Evolutionary conservation across 1,140 invertebrate species (phyloP).

Genomic region (Diplogasteroides magnus): DNA sequence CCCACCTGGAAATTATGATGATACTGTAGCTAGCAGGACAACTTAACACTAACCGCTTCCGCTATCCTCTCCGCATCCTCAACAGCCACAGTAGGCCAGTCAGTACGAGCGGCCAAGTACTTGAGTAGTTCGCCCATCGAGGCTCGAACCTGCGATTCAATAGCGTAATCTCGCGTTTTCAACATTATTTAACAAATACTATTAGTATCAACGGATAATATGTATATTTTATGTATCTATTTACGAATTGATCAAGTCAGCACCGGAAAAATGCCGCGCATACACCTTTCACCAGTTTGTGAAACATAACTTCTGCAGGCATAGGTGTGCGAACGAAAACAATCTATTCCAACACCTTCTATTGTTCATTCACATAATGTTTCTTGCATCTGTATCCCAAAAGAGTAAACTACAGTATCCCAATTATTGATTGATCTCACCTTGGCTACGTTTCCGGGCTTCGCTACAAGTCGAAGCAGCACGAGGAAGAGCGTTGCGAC

Average conservation of each 20-base stretch:
- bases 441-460: constrained; percentile 1
- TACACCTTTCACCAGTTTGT: too few relatives aligned
- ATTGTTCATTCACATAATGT: too few relatives aligned
- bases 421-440: too few relatives aligned
- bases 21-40: not conserved
- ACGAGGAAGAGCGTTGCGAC: not conserved
- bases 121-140: constrained; percentile 22
- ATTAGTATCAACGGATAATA: not conserved
- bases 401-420: too few relatives aligned
- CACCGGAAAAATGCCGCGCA: too few relatives aligned
- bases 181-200: not conserved
- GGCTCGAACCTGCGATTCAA: constrained; percentile 17
- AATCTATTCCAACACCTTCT: too few relatives aligned
- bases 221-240: too few relatives aligned
- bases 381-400: too few relatives aligned
- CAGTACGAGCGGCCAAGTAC: constrained; percentile 8
- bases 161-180: not conserved
- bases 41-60: not conserved
- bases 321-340: too few relatives aligned
- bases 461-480: constrained; percentile 1
- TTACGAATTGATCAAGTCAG: too few relatives aligned
- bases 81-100: constrained; percentile 15
- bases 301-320: too few relatives aligned
- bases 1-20: not conserved
- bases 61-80: constrained; percentile 15